Evolutionary conservation across 2,113 vertebrate species (phyloP).

Genomic region (Microtus ochrogaster): DNA sequence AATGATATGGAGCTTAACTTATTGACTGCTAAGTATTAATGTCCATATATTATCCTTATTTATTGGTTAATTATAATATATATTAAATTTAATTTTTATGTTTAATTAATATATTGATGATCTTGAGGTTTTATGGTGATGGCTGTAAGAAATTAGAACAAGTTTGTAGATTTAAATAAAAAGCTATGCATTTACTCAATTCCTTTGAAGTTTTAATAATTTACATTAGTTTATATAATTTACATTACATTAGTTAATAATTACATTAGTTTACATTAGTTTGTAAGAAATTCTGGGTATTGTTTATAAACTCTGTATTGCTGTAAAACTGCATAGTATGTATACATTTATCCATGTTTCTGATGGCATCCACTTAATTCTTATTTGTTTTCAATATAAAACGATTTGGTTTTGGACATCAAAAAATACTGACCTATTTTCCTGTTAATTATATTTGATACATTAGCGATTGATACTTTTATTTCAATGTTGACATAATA

Average conservation of each 20-base stretch:
- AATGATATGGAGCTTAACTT: fast-evolving
- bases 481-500: not conserved
- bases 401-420: not conserved
- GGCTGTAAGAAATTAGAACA: not conserved
- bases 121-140: not conserved
- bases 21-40: not conserved
- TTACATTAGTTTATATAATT: not conserved
- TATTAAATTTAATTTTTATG: not conserved
- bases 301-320: not conserved
- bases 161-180: not conserved
- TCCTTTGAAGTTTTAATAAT: not conserved
- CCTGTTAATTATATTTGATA: not conserved
- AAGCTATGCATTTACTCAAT: not conserved
- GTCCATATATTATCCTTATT: not conserved
- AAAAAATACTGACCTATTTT: not conserved
- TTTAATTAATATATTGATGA: no score
- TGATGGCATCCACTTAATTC: not conserved
- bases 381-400: not conserved
- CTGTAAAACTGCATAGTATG: not conserved
- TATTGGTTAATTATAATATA: not conserved
- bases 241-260: no score
- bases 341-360: not conserved
- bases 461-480: not conserved
- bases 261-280: not conserved
- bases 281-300: not conserved